Evolutionary conservation across 1,140 invertebrate species (phyloP), one percentile per base, ranked within the genome.

Genomic region (Polyergus mexicanus): DNA sequence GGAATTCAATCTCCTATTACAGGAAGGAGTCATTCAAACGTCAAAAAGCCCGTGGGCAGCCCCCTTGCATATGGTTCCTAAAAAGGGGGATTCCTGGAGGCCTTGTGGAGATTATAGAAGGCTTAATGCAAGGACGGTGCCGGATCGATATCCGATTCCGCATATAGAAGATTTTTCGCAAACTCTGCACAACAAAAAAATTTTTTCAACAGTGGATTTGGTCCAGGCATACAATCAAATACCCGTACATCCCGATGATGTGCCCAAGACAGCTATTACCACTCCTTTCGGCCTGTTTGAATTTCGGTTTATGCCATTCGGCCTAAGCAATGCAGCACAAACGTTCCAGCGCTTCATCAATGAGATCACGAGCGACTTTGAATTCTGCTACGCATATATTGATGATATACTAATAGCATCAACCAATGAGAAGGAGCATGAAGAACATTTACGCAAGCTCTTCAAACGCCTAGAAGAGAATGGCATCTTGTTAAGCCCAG

Each of bases 71-170:
- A 66, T 66, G 63, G 35, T 11, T 0, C 63, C 19, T 16, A 87
- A 87, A 6, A 6, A 81, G 92, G 89, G 41, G 78, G 85, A 80
- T 0, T 44, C 28, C 11, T 81, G 66, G 58, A 8, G 92, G 56
- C 89, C 88, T 0, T 92, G 91, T 16, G 92, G 88, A 1, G 90
- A 92, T 60, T 93, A 93, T 13, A 63, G 92, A 95, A 77, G 25
- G 25, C 0, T 28, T 28, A 28, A 28, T 28, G 25, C 25, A 28
- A 28, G 25, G 25, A 28, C 25, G 1, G 25, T 28, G 25, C 25
- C 25, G 25, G 25, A 28, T 28, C 25, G 25, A 28, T 28, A 28
- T 28, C 95, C 94, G 0, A 54, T 96, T 0, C 93, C 74, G 0
- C 81, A 90, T 16, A 85, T 91, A 0, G 75, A 90, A 8, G 90